Evolutionary conservation across 2,113 vertebrate species (phyloP), one percentile per base, ranked within the genome.

Genomic region (Lynx canadensis): DNA sequence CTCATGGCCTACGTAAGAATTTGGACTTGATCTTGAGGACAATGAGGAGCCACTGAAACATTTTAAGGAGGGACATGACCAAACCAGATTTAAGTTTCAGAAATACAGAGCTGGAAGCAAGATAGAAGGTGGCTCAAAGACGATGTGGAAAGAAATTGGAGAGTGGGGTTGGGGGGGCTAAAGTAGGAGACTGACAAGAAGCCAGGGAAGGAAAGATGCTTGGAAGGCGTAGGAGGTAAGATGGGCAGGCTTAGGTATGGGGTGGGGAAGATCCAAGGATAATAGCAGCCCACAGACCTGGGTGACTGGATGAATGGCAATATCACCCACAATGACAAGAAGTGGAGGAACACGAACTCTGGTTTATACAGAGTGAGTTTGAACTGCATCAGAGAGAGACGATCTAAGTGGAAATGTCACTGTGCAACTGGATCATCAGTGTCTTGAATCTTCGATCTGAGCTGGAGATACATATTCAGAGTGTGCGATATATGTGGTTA

Each of bases 91-190:
- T 83, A 7, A 36, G 66, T 80, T 94, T 91, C 38, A 71, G 92
- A 93, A 84, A 95, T 25, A 80, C 0, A 1, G n/a, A 71, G 36
- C 41, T 84, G 3, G 38, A 65, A 90, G 45, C 10, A 73, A 83
- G 68, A 10, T 16, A 33, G 36, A 55, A 65, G 50, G 23, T 55
- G 21, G 31, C 60, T 88, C 66, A 23, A 92, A 93, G 25, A 86
- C 2, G 0, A 7, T 7, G 0, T 78, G 14, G 31, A 48, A 73
- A 60, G 41, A 68, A 81, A 69, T 18, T 36, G 5, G 27, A 12
- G 36, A 27, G 0, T 6, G 2, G 9, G 33, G 2, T 9, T 45
- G 5, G 3, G 57, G 7, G 7, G 11, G 25, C 29, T 50, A 57
- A 91, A 52, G 65, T 45, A 78, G 63, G 36, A 33, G 8, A 92